Base-by-base conservation (phyloP, 2,888 invertebrate genomes). In the Brachypterus glaber region DNA sequence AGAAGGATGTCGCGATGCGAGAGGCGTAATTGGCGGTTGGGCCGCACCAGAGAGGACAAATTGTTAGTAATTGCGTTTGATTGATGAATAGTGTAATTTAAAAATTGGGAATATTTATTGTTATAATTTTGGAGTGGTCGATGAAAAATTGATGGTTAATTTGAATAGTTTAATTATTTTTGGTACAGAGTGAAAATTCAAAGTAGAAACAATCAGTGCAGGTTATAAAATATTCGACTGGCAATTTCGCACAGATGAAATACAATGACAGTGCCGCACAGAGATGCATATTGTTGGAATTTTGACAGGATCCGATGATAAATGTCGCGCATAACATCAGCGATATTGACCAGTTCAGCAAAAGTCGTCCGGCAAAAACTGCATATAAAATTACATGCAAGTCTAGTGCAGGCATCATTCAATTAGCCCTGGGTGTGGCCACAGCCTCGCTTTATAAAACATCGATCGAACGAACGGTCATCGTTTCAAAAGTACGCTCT, bases 391-490 rank as follows among this genome's bases (percentile, higher is more conserved):
- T 54, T 55, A 50, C 51, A 53, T 58, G 54, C 56, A 56, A 58
- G 61, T 61, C 60, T 59, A 60, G 57, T 59, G 60, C 60, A 58
- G 61, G 61, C 61, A 63, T 63, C 62, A 65, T 65, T 65, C 63
- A 65, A 65, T 65, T 65, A 65, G 61, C 55, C 58, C 60, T 60
- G 65, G 65, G 65, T 65, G 65, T 65, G 65, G 65, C 63, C 63
- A 63, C 60, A 57, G 58, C 58, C 50, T 55, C 57, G 57, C 63
- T 61, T 60, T 65, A 64, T 64, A 66, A 66, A 66, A 66, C 66
- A 66, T 66, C 64, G 66, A 66, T 66, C 66, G 66, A 62, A 63
- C 64, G 58, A 64, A 62, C 64, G 66, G 64, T 65, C 66, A 66
- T 66, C 66, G 64, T 63, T 64, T 66, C 59, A 64, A 65, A 66